Conservation (phyloP, 2,888 invertebrate genomes). For the Troides oblongomaculatus region DNA sequence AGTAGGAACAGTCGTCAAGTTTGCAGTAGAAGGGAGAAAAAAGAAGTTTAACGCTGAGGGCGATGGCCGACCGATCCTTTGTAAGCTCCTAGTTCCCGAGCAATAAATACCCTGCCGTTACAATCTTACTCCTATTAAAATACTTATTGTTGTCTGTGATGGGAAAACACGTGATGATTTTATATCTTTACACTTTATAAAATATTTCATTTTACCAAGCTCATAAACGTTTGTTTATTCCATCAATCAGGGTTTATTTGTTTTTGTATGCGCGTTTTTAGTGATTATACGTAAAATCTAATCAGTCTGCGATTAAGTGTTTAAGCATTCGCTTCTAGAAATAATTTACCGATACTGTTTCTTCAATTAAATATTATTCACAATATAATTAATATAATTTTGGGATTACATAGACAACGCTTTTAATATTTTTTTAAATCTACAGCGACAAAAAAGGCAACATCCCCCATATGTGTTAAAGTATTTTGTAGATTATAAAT, state of each 20-base stretch:
- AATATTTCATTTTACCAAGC: not conserved
- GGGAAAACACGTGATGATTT: conserved; percentile 24
- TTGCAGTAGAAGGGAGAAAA: conserved; percentile 41
- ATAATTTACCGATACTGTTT: not conserved
- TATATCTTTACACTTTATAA: conserved; percentile 12
- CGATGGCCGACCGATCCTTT: conserved; percentile 61
- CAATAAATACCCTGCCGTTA: conserved; percentile 32
- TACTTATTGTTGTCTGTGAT: conserved; percentile 22
- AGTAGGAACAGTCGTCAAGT: conserved; percentile 25
- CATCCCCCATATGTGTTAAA: no score
- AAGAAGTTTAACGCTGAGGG: conserved; percentile 53
- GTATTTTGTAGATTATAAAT: no score
- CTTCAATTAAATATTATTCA: not conserved
- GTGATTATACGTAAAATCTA: not conserved
- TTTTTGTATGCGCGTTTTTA: not conserved
- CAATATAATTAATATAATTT: not conserved
- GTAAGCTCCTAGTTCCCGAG: conserved; percentile 38
- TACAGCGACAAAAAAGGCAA: no score
- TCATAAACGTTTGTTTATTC: conserved; percentile 7
- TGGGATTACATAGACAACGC: no score
- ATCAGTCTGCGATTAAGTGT: not conserved
- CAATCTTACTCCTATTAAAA: conserved; percentile 31
- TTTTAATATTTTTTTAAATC: no score
- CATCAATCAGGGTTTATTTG: conserved; percentile 14
- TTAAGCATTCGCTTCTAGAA: not conserved